phyloP scores from a whole-genome alignment of 2,113 vertebrate genomes.

The Ptychochromis oligacanthus region DNA sequence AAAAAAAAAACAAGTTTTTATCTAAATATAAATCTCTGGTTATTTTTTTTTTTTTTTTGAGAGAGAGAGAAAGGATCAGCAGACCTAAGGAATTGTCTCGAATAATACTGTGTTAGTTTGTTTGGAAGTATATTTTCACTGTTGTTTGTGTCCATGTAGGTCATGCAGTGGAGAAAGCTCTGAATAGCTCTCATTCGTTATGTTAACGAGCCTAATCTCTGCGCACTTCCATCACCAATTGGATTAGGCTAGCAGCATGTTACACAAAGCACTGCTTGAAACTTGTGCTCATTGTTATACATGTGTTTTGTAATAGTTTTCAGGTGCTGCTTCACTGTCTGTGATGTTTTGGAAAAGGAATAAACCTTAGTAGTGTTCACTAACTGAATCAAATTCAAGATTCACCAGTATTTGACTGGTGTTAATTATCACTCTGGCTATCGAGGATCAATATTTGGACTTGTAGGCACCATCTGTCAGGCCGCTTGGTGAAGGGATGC shows the following conservation, averaged over 20 bases:
- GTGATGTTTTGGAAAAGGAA: neutral
- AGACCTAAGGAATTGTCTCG: neutral
- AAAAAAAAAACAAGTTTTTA: neutral
- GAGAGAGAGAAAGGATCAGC: neutral
- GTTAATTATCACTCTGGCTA: neutral
- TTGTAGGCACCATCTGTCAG: slow-evolving; percentile 3
- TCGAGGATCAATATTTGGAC: neutral
- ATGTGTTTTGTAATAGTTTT: neutral
- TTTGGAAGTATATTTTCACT: neutral
- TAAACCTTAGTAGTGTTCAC: neutral
- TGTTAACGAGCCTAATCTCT: slow-evolving; percentile 48
- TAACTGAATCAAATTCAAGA: neutral
- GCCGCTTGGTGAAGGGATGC: neutral
- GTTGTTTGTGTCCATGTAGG: slow-evolving; percentile 13
- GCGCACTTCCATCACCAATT: slow-evolving; percentile 43
- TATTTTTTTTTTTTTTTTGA: too few relatives aligned
- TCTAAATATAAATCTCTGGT: too few relatives aligned
- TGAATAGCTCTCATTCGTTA: slow-evolving; percentile 40
- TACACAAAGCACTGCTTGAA: slow-evolving; percentile 21
- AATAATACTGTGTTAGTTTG: neutral
- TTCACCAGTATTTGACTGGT: neutral
- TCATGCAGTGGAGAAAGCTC: slow-evolving; percentile 8
- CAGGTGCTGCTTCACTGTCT: neutral
- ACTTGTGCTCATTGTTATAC: neutral
- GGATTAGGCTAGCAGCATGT: slow-evolving; percentile 35